A percentile compares a stretch with the other conserved stretches of the same genome.
Evolutionary conservation across 2,113 vertebrate species (phyloP).

Genomic region (Alexandromys fortis): DNA sequence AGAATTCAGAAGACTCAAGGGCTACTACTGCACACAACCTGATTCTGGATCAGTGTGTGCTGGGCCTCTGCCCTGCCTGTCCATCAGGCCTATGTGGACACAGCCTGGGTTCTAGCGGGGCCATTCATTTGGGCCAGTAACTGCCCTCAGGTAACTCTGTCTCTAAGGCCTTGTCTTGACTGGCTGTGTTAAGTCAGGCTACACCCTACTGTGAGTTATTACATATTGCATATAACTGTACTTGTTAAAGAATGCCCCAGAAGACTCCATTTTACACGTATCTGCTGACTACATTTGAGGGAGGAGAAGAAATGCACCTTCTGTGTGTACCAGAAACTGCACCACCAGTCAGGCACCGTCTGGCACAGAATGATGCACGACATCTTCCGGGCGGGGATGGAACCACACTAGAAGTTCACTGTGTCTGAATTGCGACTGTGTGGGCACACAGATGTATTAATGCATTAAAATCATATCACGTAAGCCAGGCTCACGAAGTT

Average conservation of each 20-base stretch:
- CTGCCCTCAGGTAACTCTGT: not conserved
- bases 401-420: not conserved
- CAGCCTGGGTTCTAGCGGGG: not conserved
- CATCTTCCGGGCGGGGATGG: not conserved
- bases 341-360: not conserved
- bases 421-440: not conserved
- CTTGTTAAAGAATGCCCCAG: not conserved
- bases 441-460: not conserved
- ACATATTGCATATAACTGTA: no score
- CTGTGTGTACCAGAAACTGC: no score
- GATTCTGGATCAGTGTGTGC: not conserved
- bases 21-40: not conserved
- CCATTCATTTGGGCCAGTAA: not conserved
- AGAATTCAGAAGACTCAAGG: not conserved
- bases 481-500: not conserved
- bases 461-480: not conserved
- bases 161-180: not conserved
- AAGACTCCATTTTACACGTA: not conserved
- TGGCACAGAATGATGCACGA: not conserved
- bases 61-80: not conserved
- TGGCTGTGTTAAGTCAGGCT: no score
- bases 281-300: not conserved
- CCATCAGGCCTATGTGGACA: not conserved
- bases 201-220: not conserved
- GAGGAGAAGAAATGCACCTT: not conserved